Evolutionary conservation across 2,113 vertebrate species (phyloP), one percentile per base, ranked within the genome.

Genomic region (Silurus asotus): DNA sequence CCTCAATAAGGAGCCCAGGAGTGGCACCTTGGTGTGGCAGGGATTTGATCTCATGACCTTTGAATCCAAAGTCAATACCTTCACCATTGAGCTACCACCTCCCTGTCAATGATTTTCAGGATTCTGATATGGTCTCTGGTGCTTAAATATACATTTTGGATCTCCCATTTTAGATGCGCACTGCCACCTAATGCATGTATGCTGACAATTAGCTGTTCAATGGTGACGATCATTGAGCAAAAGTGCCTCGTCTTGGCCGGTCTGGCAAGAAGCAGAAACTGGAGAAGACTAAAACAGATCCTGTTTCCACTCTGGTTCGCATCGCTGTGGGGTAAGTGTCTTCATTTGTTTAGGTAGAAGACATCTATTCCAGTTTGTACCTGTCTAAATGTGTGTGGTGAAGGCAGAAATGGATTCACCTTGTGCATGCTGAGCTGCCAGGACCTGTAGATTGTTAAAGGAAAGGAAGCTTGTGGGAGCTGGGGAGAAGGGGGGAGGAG

Each of bases 401-500:
- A 61, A 56, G 69, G 56, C 37, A 55, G 83, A 72, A 59, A 45
- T 74, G 82, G 82, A 25, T 61, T 75, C 51, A 14, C 55, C 37
- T 13, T 20, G 25, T 84, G 17, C 69, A 13, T 61, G 82, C 82
- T 45, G 77, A 20, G 17, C 28, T 79, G 77, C 77, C 77, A 79
- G 55, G 25, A 59, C 17, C 19, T 75, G 82, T 67, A 37, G 20
- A 25, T 37, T 61, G 56, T 61, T 61, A 49, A 56, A 78, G 3
- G 58, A 79, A 61, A 1, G 25, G 61, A 25, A 45, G 13, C 17
- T 82, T 81, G 23, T 49, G 17, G 7, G 37, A 37, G 37, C 37
- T 37, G 37, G 37, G 37, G 37, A 37, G 37, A 37, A 37, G 17
- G 14, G 17, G 20, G 5, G 8, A 19, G 37, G 37, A 3, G 37